A percentile compares a stretch with the other conserved stretches of the same genome.
Conservation (phyloP, 1,140 invertebrate species). For the Triops cancriformis region DNA sequence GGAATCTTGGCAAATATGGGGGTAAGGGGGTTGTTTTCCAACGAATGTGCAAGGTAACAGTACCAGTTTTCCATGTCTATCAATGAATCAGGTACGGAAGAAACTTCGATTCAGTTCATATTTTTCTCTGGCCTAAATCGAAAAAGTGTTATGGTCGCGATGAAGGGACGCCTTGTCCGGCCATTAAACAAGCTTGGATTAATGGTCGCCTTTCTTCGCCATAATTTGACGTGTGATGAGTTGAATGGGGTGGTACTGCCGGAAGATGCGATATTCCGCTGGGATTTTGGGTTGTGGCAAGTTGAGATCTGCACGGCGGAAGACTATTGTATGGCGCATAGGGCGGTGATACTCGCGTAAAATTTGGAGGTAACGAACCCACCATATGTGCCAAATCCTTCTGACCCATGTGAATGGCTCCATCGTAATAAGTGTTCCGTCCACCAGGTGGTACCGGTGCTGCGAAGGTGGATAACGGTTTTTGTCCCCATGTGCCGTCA, state of each 20-base stretch:
- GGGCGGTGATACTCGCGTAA: neutral
- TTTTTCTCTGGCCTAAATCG: neutral
- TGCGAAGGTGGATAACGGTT: neutral
- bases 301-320: neutral
- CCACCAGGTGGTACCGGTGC: neutral
- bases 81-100: neutral
- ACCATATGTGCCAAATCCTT: neutral
- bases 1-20: too few relatives aligned
- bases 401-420: neutral
- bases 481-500: neutral
- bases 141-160: neutral
- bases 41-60: neutral
- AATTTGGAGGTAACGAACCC: neutral
- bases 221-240: neutral
- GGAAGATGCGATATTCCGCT: neutral
- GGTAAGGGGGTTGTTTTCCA: too few relatives aligned
- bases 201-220: constrained; percentile 22
- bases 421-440: neutral
- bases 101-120: neutral
- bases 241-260: neutral
- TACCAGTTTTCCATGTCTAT: neutral
- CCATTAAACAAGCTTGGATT: constrained; percentile 26
- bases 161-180: constrained; percentile 20
- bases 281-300: neutral
- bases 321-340: neutral